Evolutionary conservation across 2,113 vertebrate species (phyloP), one percentile per base, ranked within the genome.

Genomic region (Circaetus gallicus): DNA sequence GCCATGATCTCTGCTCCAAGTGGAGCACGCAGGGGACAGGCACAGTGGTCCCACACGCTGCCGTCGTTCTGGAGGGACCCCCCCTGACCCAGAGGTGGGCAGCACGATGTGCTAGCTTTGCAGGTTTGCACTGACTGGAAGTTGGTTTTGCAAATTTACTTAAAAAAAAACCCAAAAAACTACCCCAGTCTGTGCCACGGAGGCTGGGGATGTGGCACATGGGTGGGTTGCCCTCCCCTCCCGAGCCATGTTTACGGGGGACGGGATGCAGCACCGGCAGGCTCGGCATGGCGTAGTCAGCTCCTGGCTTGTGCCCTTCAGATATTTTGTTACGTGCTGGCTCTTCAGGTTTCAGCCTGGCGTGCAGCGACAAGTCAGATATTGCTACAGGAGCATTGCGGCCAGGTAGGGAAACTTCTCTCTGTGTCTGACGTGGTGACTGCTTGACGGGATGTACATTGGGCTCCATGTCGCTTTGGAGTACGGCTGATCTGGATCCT

Each of bases 291-390:
- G 58, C 11, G 7, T 13, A 82, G 59, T 66, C 32, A 10, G 38
- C 40, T 77, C 56, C 69, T 43, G 55, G 55, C 71, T 32, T 18
- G 32, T 67, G 34, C 65, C 72, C 70, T 53, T 40, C 11, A 4
- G 69, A 20, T 53, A 19, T 90, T 72, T n/a, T 13, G 36, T 74
- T 70, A 49, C 47, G 5, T 45, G 36, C 78, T 16, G 63, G 80
- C 79, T 93, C 32, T 42, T 91, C 83, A 81, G 88, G 72, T 95
- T 95, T 76, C 83, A 55, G 52, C 59, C 52, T 28, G 67, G 47
- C 79, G 0, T 85, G 95, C 69, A 59, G 67, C 6, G 19, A 81
- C 90, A 82, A 38, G 90, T 59, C 67, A 17, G 69, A 4, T 52
- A 11, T 40, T 67, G 82, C 74, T 25, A 17, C 71, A 16, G 72